These are phyloP conservation scores for Triplophysa tibetana DNA, from an alignment of 2,113 vertebrate genomes.

Conservation along the genomic window DNA sequence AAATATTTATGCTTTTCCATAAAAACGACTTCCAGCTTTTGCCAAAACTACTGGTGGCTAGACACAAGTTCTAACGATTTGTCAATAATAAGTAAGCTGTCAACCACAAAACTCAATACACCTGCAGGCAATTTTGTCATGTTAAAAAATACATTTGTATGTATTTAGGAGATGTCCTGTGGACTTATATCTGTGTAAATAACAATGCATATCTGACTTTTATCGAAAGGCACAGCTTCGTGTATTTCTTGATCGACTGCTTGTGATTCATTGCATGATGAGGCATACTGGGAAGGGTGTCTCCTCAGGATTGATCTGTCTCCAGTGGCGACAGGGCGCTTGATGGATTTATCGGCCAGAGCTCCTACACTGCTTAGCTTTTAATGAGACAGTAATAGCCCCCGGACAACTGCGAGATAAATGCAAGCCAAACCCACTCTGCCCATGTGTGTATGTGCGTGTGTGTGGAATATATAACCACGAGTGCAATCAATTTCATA, in stretches of 20 bases:
- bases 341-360: constrained; percentile 76
- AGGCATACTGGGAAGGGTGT: constrained; percentile 64
- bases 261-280: constrained; percentile 61
- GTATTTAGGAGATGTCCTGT: neutral
- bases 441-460: constrained; percentile 41
- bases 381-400: constrained; percentile 78
- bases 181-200: neutral
- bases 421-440: constrained; percentile 59
- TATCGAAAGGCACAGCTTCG: neutral
- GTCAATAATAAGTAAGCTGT: no score
- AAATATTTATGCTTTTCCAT: no score
- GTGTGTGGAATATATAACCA: constrained; percentile 70
- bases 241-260: constrained; percentile 36
- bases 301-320: constrained; percentile 66
- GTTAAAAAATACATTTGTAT: neutral
- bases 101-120: no score
- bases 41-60: no score
- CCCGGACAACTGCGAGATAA: constrained; percentile 63
- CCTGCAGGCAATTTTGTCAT: no score
- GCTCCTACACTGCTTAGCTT: constrained; percentile 62
- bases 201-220: constrained; percentile 1
- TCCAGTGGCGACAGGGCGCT: constrained; percentile 63
- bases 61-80: no score
- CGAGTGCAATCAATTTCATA: constrained; percentile 62
- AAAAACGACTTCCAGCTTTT: no score